Base-by-base conservation (phyloP, 35 echinoderm and acorn worm genomes). In the Lytechinus variegatus region DNA sequence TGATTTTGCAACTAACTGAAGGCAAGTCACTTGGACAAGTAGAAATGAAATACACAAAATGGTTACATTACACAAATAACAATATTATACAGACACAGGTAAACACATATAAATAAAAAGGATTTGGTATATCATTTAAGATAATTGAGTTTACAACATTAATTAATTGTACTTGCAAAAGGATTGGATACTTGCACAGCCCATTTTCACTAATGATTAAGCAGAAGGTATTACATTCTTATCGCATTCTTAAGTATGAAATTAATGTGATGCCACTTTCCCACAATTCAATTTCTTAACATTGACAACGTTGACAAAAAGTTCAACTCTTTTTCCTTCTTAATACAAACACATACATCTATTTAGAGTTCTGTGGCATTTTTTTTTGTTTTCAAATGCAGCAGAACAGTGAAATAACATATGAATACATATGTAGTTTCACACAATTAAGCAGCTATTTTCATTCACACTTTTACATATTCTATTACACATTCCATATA, bases 11-110 rank as follows among this genome's bases (percentile, higher is more conserved):
- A 79, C 12, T 79, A n/a, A 79, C 21, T n/a, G 66, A 79, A 79
- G 66, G 66, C 66, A 79, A 79, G 66, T 79, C 66, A 24, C 66
- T 79, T 79, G 19, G 66, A 79, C 66, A 79, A 79, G 66, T 79
- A 60, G 57, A 79, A 79, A 79, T 24, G 14, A 24, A 79, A 16
- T 79, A 16, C 66, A 4, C 66, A 79, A 4, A 79, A n/a, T 79
- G 7, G 66, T 79, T 19, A 79, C 19, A 79, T 79, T 24, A 79
- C 19, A 79, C 21, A 7, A 79, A 79, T 79, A 79, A 79, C 16
- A 79, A 79, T 7, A 79, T 79, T 24, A 79, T 24, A 79, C 66
- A 79, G n/a, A 79, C 66, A 79, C 5, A 21, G 6, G 66, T 21
- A 79, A 16, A 79, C 4, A 79, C 6, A 24, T 24, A 79, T 79